These are phyloP conservation scores for Hippocampus mohnikei DNA, from an alignment of 2,113 vertebrate species.

Conservation along the genomic window DNA sequence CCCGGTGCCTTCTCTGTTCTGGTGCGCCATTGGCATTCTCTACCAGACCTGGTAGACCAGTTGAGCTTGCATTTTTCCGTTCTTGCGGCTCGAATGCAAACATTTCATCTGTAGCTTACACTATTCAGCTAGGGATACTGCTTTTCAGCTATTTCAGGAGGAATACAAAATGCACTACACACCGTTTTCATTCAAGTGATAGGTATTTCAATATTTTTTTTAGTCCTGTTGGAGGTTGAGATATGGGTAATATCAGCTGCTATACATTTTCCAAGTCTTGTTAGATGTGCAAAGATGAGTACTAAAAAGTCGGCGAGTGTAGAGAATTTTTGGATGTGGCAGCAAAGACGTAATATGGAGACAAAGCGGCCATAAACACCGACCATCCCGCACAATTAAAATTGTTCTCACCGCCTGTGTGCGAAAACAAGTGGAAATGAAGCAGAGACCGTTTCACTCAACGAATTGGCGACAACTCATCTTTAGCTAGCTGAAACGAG, in stretches of 20 bases:
- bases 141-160: background rate
- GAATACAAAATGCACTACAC: background rate
- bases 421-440: background rate
- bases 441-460: background rate
- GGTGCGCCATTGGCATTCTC: conserved; percentile 43
- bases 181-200: background rate
- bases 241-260: background rate
- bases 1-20: conserved; percentile 50
- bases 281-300: background rate
- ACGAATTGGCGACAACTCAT: background rate
- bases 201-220: background rate
- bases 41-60: conserved; percentile 34
- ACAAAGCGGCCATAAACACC: no score
- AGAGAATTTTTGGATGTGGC: background rate
- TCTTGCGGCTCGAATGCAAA: background rate
- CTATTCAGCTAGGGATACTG: background rate
- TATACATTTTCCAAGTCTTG: background rate
- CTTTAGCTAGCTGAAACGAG: background rate
- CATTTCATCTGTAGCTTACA: conserved; percentile 2
- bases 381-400: background rate
- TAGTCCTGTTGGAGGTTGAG: background rate
- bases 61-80: background rate
- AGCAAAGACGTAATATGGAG: no score
- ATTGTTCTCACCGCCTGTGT: background rate
- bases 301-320: background rate